Base-by-base conservation (phyloP, 2,888 invertebrate species). In the Drosophila stalkeri region DNA sequence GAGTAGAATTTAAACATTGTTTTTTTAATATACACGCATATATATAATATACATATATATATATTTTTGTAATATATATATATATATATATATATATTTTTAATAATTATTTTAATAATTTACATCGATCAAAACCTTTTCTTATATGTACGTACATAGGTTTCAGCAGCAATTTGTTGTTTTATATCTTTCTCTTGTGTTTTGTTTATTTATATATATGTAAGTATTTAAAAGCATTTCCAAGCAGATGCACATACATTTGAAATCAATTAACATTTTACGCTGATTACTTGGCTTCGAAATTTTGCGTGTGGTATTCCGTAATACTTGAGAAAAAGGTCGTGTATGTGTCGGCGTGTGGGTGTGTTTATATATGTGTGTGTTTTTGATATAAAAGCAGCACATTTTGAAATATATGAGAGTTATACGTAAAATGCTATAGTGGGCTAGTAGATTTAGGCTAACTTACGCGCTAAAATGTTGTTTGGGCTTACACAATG, bases 91-190 rank as follows among this genome's bases (percentile, higher is more conserved):
- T 89, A 39, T 37, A 72, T 85, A 86, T 70, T 76, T 88, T 82
- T 82, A 88, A 85, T 88, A 85, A 74, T 82, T 90, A 88, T 75
- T 82, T 83, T 61, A 83, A 89, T 89, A 90, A 83, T 85, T 90
- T 84, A 84, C 84, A 84, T 90, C 78, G 78, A 89, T 80, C 87
- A 86, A 90, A 80, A 71, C 82, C 56, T 60, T 72, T 71, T 67
- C 66, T 66, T 79, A 66, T 63, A 61, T 63, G 55, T 72, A 64
- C 74, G 77, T 72, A 59, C 76, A 70, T 54, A 52, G 51, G 72
- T 68, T 78, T 77, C 77, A 80, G 89, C 77, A 68, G 72, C 43
- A 68, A 64, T 62, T 63, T 43, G 27, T 52, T 39, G 20, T 31
- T 61, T 66, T 66, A 54, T 60, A 67, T 69, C 9, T 27, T 39